A percentile compares a stretch with the other conserved stretches of the same genome.
phyloP scores from a whole-genome alignment of 2,888 invertebrate genomes.

The Sericinus montela region DNA sequence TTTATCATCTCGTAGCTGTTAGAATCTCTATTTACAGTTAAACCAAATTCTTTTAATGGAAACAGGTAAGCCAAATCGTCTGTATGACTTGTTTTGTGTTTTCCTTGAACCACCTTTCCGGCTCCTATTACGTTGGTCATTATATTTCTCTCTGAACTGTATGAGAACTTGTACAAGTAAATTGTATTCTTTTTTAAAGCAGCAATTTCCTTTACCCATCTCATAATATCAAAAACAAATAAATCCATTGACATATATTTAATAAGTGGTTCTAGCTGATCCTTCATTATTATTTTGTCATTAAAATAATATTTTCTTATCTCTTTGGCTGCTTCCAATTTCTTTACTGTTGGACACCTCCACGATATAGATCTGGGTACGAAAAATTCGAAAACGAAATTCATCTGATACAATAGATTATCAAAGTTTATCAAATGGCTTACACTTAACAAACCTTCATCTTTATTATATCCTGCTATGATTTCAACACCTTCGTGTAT shows the following conservation, averaged over 20 bases:
- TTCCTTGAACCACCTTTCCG: constrained; percentile 16
- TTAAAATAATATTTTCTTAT: constrained; percentile 41
- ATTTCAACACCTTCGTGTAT: constrained; percentile 79
- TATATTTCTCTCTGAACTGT: constrained; percentile 38
- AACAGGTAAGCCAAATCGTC: constrained; percentile 43
- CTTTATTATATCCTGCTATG: constrained; percentile 83
- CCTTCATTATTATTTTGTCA: constrained; percentile 22
- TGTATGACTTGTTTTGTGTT: constrained; percentile 25
- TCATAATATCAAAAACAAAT: constrained; percentile 28
- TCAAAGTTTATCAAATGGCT: constrained; percentile 22
- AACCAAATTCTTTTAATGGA: constrained; percentile 17
- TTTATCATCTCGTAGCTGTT: constrained; percentile 41
- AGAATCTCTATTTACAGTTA: constrained; percentile 25
- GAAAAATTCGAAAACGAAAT: constrained; percentile 39
- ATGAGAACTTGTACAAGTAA: constrained; percentile 42
- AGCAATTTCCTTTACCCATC: constrained; percentile 31
- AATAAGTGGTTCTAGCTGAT: constrained; percentile 27
- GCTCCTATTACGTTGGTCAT: constrained; percentile 21
- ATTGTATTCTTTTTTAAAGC: constrained; percentile 28
- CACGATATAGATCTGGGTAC: constrained; percentile 36
- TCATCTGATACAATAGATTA: constrained; percentile 31
- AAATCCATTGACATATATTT: constrained; percentile 29
- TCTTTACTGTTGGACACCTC: constrained; percentile 34
- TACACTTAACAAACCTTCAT: constrained; percentile 78
- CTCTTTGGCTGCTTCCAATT: constrained; percentile 39